Evolutionary conservation across 2,888 invertebrate species (phyloP).

Genomic region (Dryobotodes eremita): DNA sequence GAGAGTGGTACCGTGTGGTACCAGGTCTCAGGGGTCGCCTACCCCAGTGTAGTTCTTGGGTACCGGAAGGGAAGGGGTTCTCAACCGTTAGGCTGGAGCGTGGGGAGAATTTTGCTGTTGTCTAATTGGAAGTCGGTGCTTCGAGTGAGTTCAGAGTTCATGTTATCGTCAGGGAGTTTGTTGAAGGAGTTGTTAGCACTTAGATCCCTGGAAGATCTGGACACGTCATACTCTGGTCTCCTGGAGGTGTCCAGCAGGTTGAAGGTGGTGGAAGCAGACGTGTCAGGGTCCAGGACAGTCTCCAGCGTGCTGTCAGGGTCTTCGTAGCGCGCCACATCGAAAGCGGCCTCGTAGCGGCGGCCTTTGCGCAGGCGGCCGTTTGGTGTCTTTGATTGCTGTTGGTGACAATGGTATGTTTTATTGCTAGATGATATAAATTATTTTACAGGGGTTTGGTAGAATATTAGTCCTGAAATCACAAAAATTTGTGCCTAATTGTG

Average conservation of each 20-base stretch:
- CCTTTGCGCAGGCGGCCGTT: conserved; percentile 82
- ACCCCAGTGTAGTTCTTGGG: conserved; percentile 83
- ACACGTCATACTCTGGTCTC: conserved; percentile 72
- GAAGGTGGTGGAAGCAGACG: conserved; percentile 73
- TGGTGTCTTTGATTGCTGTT: conserved; percentile 82
- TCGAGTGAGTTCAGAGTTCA: conserved; percentile 85
- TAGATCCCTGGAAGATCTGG: conserved; percentile 63
- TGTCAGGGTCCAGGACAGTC: conserved; percentile 73
- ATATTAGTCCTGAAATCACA: not conserved
- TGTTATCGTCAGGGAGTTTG: conserved; percentile 88
- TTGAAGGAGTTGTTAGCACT: conserved; percentile 75
- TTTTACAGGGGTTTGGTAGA: not conserved
- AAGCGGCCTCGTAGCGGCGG: conserved; percentile 74
- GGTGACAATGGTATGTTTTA: not conserved
- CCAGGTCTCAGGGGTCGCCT: conserved; percentile 81
- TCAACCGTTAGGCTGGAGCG: conserved; percentile 89
- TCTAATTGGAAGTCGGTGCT: conserved; percentile 77
- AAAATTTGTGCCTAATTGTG: not conserved
- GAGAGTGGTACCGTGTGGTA: conserved; percentile 52
- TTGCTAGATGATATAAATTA: not conserved
- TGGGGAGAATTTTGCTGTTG: conserved; percentile 85
- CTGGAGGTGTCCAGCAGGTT: conserved; percentile 82
- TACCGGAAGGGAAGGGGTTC: conserved; percentile 38
- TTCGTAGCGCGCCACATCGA: conserved; percentile 65
- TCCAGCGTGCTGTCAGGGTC: conserved; percentile 58